Evolutionary conservation across 2,113 vertebrate genomes (phyloP).

Genomic region (Triplophysa dalaica): DNA sequence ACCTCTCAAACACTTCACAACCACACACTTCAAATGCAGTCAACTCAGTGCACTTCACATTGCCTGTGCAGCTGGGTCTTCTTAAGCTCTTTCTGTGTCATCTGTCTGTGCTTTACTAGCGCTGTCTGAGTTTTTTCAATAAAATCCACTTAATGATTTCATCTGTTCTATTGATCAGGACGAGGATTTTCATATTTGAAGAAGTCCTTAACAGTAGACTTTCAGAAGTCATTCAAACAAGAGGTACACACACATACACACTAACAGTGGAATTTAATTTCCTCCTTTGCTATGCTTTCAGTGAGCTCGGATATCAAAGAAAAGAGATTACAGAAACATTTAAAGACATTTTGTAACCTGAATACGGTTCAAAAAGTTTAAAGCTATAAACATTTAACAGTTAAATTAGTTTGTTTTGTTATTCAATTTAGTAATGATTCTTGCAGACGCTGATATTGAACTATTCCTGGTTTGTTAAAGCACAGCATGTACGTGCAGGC

Average conservation of each 20-base stretch:
- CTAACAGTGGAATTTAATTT: background rate
- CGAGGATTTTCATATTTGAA: background rate
- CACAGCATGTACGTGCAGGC: constrained; percentile 53
- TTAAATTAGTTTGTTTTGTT: background rate
- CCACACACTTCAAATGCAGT: background rate
- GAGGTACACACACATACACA: background rate
- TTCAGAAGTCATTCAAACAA: constrained; percentile 13
- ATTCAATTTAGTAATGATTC: background rate
- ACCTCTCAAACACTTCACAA: background rate
- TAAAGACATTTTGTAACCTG: background rate
- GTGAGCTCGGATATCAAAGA: constrained; percentile 2
- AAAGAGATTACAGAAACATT: background rate
- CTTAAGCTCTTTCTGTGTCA: background rate
- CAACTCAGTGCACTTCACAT: background rate
- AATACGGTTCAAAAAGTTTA: background rate
- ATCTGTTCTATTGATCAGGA: constrained; percentile 20
- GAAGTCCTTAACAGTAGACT: background rate
- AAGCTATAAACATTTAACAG: background rate
- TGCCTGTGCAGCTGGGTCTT: constrained; percentile 25
- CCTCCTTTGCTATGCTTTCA: background rate
- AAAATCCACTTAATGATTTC: background rate
- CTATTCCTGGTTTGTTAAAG: constrained; percentile 29
- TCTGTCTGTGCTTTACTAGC: constrained; percentile 23
- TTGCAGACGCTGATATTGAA: constrained; percentile 26
- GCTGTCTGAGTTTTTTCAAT: constrained; percentile 14